Conservation (phyloP, 2,113 vertebrate genomes). For the Apus apus region DNA sequence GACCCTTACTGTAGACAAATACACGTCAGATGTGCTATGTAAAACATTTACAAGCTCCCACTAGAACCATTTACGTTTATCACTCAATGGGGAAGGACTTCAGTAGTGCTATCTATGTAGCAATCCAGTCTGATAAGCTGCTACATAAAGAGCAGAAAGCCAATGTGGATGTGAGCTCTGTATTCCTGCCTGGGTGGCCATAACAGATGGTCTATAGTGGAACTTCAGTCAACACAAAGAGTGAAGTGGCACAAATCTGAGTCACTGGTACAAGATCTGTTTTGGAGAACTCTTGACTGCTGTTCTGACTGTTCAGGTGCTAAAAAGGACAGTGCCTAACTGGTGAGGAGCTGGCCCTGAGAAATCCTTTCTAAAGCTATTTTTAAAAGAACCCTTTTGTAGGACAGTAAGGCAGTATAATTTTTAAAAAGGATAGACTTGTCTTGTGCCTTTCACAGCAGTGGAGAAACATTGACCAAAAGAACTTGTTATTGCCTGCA, state of each 20-base stretch:
- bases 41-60: conserved; percentile 5
- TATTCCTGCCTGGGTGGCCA: background rate
- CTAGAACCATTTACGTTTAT: background rate
- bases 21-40: background rate
- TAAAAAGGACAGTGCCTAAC: background rate
- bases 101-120: background rate
- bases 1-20: conserved; percentile 1
- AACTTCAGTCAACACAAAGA: background rate
- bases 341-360: background rate
- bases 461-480: background rate
- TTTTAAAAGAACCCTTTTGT: background rate
- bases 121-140: background rate
- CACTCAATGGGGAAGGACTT: background rate
- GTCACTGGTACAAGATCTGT: background rate
- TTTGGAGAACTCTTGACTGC: background rate
- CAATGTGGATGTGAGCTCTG: background rate
- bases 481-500: background rate
- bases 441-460: background rate
- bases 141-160: background rate
- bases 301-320: background rate
- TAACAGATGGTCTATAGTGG: conserved; percentile 23
- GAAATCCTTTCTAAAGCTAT: background rate
- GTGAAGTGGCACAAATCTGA: background rate
- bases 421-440: background rate
- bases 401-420: background rate